Evolutionary conservation across 2,113 vertebrate species (phyloP), one percentile per base, ranked within the genome.

Genomic region (Daphoenositta chrysoptera): DNA sequence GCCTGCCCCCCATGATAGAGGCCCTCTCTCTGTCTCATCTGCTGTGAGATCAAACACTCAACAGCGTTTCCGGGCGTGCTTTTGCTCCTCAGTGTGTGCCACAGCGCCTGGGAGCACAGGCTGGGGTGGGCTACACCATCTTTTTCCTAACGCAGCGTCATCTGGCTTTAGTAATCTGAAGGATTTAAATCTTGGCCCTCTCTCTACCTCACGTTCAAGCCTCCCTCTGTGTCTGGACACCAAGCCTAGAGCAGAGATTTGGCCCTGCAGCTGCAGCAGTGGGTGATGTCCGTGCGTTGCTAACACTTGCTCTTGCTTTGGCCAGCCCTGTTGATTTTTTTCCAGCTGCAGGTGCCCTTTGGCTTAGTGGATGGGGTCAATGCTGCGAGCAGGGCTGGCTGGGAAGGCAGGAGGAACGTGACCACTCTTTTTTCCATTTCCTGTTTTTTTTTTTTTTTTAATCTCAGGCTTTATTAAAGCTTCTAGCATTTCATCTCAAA

Each of bases 391-490:
- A 81, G 76, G 54, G 64, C 58, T 92, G 76, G 39, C 93, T 96
- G 81, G 48, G 47, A 79, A 94, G 83, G 87, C 84, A 91, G 56
- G 68, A 91, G 58, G 72, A 58, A 79, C 0, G 14, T 63, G 65
- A 83, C 70, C 57, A 69, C 24, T 64, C 57, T 35, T 79, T 72
- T 51, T 40, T 15, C 28, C 8, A 56, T 72, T 48, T 21, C 24
- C 8, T 9, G 4, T 39, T 13, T 14, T 28, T 40, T 15, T 48
- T 39, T 30, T 65, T 37, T 69, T 85, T 80, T 50, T 21, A 65
- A 84, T 84, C 79, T 88, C 75, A 48, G 65, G 60, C 61, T 89
- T 96, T 96, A 93, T 97, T 96, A 95, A 96, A 92, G 75, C 95
- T 93, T 90, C 92, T 72, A 96, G 77, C 73, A 88, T 96, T 96